Conservation (phyloP, 2,888 invertebrate species). For the Luperina nickerlii region DNA sequence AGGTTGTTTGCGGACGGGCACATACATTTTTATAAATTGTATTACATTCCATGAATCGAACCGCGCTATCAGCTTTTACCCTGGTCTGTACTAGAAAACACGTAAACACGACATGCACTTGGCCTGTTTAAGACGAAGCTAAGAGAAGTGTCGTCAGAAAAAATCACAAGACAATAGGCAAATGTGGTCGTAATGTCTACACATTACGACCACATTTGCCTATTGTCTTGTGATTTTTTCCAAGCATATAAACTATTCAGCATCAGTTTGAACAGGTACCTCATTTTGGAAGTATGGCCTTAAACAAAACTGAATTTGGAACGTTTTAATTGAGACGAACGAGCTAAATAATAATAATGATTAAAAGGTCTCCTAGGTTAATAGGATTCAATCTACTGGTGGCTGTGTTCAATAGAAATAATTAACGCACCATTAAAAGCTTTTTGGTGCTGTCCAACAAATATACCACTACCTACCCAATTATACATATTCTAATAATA, state of each 20-base stretch:
- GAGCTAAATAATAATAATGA: conserved; percentile 5
- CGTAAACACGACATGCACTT: background rate
- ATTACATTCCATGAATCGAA: background rate
- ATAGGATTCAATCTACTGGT: conserved; percentile 9
- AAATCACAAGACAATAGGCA: too few relatives aligned
- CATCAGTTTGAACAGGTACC: background rate
- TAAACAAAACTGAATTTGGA: background rate
- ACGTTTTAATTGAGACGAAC: conserved; percentile 7
- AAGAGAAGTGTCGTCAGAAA: too few relatives aligned
- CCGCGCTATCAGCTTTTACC: too few relatives aligned
- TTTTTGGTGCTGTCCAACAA: background rate
- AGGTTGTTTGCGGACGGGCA: background rate
- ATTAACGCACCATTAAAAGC: background rate
- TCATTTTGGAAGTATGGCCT: background rate
- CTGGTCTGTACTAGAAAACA: background rate
- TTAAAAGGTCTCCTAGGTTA: conserved; percentile 7
- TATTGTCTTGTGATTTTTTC: background rate
- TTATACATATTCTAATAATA: background rate
- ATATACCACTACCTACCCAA: background rate
- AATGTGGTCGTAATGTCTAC: too few relatives aligned
- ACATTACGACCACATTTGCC: background rate
- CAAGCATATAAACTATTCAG: background rate
- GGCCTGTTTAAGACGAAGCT: background rate
- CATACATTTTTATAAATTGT: background rate
- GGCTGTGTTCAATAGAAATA: conserved; percentile 15